Evolutionary conservation across 2,888 invertebrate genomes (phyloP).

Genomic region (Apamea sordens): DNA sequence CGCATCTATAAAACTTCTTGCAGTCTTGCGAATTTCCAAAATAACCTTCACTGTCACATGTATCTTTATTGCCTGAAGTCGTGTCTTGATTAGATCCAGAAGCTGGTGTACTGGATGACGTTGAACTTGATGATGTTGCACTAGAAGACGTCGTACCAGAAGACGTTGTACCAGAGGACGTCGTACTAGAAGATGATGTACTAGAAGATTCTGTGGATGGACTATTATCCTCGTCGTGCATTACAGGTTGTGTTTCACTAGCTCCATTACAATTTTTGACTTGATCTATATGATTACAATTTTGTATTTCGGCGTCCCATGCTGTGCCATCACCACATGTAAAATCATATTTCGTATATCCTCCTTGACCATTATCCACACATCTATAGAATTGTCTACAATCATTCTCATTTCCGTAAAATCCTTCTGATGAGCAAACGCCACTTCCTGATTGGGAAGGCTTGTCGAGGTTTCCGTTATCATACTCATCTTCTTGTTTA

Average conservation of each 20-base stretch:
- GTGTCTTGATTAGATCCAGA: slow-evolving; percentile 64
- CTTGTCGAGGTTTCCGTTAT: slow-evolving; percentile 62
- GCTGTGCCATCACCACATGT: slow-evolving; percentile 90
- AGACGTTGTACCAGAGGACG: slow-evolving; percentile 45
- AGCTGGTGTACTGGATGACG: slow-evolving; percentile 47
- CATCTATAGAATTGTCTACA: slow-evolving; percentile 89
- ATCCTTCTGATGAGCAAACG: slow-evolving; percentile 86
- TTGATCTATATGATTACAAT: slow-evolving; percentile 89
- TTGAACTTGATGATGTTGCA: slow-evolving; percentile 22
- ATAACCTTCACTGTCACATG: slow-evolving; percentile 91
- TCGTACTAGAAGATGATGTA: slow-evolving; percentile 36
- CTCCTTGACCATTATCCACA: slow-evolving; percentile 83
- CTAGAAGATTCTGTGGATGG: slow-evolving; percentile 52
- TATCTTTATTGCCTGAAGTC: slow-evolving; percentile 60
- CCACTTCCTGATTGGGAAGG: slow-evolving; percentile 54
- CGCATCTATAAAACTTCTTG: slow-evolving; percentile 92
- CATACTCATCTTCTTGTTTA: slow-evolving; percentile 69
- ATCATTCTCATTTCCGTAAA: slow-evolving; percentile 83
- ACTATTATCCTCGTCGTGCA: slow-evolving; percentile 70
- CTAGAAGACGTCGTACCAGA: slow-evolving; percentile 42
- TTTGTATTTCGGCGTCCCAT: slow-evolving; percentile 88
- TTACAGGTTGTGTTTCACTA: slow-evolving; percentile 66
- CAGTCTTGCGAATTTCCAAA: slow-evolving; percentile 91
- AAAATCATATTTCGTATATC: slow-evolving; percentile 89
- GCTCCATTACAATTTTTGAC: slow-evolving; percentile 79